phyloP scores from a whole-genome alignment of 2,888 invertebrate species.

The Monoplex corrugatus region DNA sequence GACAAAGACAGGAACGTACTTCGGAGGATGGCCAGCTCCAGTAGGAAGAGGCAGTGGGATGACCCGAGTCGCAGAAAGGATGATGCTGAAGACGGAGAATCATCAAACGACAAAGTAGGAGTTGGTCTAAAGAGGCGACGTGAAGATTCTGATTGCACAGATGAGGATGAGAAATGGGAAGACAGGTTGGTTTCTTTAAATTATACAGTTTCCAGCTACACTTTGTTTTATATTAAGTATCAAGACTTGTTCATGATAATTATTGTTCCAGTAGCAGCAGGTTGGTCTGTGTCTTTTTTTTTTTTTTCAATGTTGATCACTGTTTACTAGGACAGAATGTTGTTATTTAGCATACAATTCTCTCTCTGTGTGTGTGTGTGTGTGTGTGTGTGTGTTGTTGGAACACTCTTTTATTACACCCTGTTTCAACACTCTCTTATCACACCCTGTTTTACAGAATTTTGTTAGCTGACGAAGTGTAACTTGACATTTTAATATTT shows the following conservation, averaged over 20 bases:
- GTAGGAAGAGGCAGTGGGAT: neutral
- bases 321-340: too few species aligned
- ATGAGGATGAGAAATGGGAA: neutral
- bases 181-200: neutral
- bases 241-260: too few species aligned
- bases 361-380: neutral
- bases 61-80: neutral
- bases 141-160: neutral
- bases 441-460: too few species aligned
- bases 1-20: neutral
- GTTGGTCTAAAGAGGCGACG: neutral
- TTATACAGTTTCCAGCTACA: neutral
- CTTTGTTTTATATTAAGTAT: neutral
- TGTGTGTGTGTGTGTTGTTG: constrained; percentile 15
- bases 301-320: too few species aligned
- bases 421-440: too few species aligned
- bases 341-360: too few species aligned
- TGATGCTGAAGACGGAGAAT: too few species aligned
- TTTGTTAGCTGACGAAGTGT: too few species aligned
- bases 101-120: neutral
- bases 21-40: neutral
- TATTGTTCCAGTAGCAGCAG: neutral
- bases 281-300: neutral
- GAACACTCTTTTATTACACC: too few species aligned
- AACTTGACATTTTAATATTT: too few species aligned